A percentile compares a stretch with the other conserved stretches of the same genome.
Evolutionary conservation across 2,797 vertebrate genomes (phyloP).

Genomic region (Poeciliopsis paucimaculata): DNA sequence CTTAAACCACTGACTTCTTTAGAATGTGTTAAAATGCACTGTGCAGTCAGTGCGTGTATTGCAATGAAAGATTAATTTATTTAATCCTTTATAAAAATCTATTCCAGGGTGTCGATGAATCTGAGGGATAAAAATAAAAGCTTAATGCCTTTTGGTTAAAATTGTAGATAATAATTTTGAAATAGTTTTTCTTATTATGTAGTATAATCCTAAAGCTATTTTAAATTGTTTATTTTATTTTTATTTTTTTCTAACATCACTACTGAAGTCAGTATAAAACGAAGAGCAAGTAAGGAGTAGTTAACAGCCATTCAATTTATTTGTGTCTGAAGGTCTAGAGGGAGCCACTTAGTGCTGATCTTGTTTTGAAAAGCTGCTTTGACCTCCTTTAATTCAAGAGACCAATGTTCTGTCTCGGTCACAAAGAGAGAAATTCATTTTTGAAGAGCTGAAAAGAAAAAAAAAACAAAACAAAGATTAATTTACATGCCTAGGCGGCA

Average conservation of each 20-base stretch:
- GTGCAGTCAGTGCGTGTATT: too few relatives aligned
- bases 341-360: conserved; percentile 73
- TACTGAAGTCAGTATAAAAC: conserved; percentile 6
- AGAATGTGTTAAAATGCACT: not conserved
- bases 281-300: conserved; percentile 4
- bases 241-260: not conserved
- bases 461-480: conserved; percentile 37
- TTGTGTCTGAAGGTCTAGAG: conserved; percentile 53
- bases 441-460: conserved; percentile 31
- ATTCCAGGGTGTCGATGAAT: not conserved
- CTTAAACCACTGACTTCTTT: not conserved
- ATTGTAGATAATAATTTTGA: not conserved
- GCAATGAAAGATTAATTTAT: not conserved
- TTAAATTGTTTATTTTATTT: not conserved
- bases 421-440: conserved; percentile 71
- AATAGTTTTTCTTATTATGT: not conserved
- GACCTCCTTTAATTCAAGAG: conserved; percentile 76
- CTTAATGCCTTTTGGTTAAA: not conserved
- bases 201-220: not conserved
- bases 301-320: conserved; percentile 40
- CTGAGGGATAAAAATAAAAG: not conserved
- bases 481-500: conserved; percentile 59
- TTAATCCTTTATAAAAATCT: not conserved
- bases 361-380: conserved; percentile 70
- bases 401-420: conserved; percentile 59